These are phyloP conservation scores for Fistularia tabacaria DNA, from an alignment of 2,797 vertebrate species.

Conservation along the genomic window DNA sequence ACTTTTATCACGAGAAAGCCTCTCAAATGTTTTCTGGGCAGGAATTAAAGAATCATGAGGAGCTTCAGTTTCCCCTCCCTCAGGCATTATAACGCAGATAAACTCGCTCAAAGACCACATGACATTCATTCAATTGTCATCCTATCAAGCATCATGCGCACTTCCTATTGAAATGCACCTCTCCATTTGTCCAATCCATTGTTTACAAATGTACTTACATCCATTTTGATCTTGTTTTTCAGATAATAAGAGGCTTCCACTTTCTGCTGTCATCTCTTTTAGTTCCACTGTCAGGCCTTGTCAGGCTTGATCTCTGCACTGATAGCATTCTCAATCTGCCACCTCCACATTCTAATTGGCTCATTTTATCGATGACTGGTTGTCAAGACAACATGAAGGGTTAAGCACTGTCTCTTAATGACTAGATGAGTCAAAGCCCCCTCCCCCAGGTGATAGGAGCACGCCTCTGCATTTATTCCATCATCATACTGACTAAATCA, in stretches of 20 bases:
- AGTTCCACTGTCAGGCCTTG: slow-evolving; percentile 30
- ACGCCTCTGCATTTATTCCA: slow-evolving; percentile 50
- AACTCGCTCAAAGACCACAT: slow-evolving; percentile 1
- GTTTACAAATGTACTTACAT: slow-evolving; percentile 31
- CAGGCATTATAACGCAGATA: slow-evolving; percentile 5
- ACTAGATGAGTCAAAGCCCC: slow-evolving; percentile 52
- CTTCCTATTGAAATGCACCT: too few species aligned
- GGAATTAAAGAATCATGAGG: not conserved
- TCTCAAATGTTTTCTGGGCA: not conserved
- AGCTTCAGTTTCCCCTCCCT: slow-evolving; percentile 8
- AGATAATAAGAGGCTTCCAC: slow-evolving; percentile 42
- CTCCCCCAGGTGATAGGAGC: slow-evolving; percentile 43
- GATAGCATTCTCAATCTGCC: slow-evolving; percentile 44
- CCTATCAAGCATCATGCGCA: too few species aligned
- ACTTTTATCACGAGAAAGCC: not conserved
- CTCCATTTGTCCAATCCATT: slow-evolving; percentile 5
- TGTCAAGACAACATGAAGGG: slow-evolving; percentile 61
- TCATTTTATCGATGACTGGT: slow-evolving; percentile 41
- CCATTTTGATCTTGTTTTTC: slow-evolving; percentile 20
- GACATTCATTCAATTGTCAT: not conserved
- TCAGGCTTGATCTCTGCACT: slow-evolving; percentile 37
- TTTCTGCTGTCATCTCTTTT: slow-evolving; percentile 25
- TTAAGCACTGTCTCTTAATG: slow-evolving; percentile 50
- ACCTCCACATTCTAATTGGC: slow-evolving; percentile 54
- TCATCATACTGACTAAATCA: slow-evolving; percentile 52